A percentile compares a stretch with the other conserved stretches of the same genome.
Conservation (phyloP, 1,140 invertebrate species). For the Drosophila athabasca region DNA sequence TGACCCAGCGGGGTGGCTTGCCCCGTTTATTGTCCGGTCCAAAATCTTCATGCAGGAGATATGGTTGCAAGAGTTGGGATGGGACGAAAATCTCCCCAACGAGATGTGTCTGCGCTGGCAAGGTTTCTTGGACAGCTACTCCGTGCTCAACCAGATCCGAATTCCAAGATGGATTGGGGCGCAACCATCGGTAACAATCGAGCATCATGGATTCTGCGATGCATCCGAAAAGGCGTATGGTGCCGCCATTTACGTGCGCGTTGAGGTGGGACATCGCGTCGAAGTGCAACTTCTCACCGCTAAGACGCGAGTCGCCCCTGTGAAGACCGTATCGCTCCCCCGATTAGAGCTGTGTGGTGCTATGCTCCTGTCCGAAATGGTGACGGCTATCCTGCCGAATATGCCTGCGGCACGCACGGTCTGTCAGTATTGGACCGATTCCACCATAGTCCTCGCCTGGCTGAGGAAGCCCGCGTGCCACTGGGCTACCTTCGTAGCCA, state of each 20-base stretch:
- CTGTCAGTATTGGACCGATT: no score
- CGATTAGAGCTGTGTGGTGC: no score
- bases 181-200: slow-evolving; percentile 26
- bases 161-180: slow-evolving; percentile 45
- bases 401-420: no score
- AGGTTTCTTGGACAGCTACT: slow-evolving; percentile 10
- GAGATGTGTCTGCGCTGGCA: slow-evolving; percentile 36
- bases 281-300: slow-evolving; percentile 2
- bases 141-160: slow-evolving; percentile 9
- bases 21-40: slow-evolving; percentile 67
- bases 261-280: background rate
- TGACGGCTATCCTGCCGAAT: no score
- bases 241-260: slow-evolving; percentile 72
- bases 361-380: no score
- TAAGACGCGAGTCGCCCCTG: slow-evolving; percentile 62
- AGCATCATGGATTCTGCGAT: slow-evolving; percentile 73
- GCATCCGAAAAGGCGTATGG: slow-evolving; percentile 75
- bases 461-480: no score
- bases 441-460: no score
- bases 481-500: slow-evolving; percentile 1
- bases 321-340: no score
- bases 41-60: slow-evolving; percentile 84
- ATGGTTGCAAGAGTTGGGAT: slow-evolving; percentile 71
- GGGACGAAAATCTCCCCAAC: slow-evolving; percentile 74
- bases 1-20: slow-evolving; percentile 54